phyloP scores from a whole-genome alignment of 1,140 invertebrate genomes.

The Samia ricini region DNA sequence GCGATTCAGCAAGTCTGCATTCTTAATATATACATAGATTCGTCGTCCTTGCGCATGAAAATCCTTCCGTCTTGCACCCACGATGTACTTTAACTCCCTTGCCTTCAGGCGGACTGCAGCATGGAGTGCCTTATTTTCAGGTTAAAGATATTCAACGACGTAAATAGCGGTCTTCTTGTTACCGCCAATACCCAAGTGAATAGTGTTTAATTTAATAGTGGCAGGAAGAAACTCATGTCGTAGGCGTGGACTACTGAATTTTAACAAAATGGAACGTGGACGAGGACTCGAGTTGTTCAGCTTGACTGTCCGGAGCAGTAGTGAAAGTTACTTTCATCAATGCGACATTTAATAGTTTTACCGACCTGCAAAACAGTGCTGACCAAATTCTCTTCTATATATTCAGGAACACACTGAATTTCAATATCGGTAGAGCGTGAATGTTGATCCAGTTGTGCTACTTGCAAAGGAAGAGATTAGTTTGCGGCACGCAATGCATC shows the following conservation, averaged over 20 bases:
- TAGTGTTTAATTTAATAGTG: conserved; percentile 17
- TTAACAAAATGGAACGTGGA: conserved; percentile 23
- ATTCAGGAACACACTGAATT: conserved; percentile 21
- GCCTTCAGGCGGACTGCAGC: conserved; percentile 14
- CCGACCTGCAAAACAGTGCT: conserved; percentile 18
- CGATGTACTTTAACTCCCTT: conserved; percentile 16
- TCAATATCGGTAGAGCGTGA: conserved; percentile 18
- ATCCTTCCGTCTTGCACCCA: conserved; percentile 24
- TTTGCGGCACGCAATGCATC: neutral
- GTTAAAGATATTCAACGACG: conserved; percentile 20
- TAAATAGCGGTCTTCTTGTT: conserved; percentile 13
- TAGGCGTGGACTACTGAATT: conserved; percentile 17
- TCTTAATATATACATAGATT: conserved; percentile 5
- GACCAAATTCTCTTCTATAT: conserved; percentile 19
- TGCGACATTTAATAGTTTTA: conserved; percentile 14
- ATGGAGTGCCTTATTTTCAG: conserved; percentile 23
- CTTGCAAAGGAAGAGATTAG: neutral
- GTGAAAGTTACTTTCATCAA: conserved; percentile 20
- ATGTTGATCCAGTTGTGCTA: conserved; percentile 18
- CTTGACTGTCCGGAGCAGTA: conserved; percentile 22
- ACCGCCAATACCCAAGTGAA: too few relatives aligned
- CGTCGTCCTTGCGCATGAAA: conserved; percentile 20
- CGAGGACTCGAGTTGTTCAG: conserved; percentile 14
- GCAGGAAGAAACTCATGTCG: conserved; percentile 23
- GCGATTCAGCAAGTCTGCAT: conserved; percentile 7